Evolutionary conservation across 2,113 vertebrate species (phyloP), one percentile per base, ranked within the genome.

Genomic region (Pelodiscus sinensis): DNA sequence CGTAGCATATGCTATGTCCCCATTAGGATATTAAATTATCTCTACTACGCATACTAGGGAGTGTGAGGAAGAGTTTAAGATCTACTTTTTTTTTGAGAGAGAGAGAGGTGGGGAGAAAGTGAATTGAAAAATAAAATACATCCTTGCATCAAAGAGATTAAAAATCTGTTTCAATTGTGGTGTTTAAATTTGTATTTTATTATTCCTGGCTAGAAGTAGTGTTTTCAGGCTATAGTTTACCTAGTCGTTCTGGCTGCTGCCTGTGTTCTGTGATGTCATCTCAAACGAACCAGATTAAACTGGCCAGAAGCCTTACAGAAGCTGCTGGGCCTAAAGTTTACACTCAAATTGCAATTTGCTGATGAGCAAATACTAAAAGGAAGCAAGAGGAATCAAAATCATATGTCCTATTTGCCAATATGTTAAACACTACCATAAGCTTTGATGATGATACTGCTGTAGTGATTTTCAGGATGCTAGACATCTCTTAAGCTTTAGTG

Each of bases 241-340:
- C 38, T 24, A 44, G 22, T 90, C 89, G 90, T 90, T 85, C 97
- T 97, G 97, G 97, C 92, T 96, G 83, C 97, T 96, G 97, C 96
- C 90, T 97, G 81, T 95, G 2, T 31, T 16, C 73, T 13, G 96
- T 98, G 98, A 99, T 98, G 98, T 98, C 98, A 99, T 97, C 97
- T 97, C 82, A 89, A 97, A 97, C 96, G 95, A 98, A 99, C 98
- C 98, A 99, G 98, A 98, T 98, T 97, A 96, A 99, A 99, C 98
- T 98, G 98, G 98, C 98, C 98, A 68, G 91, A 95, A 97, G 97
- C 90, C 86, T 92, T 97, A 98, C 96, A 92, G 73, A 96, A 97
- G 97, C 97, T 94, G 92, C 96, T 81, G 95, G 97, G 93, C 95
- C 98, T 98, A 95, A 99, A 98, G 98, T 98, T 99, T 98, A 98